These are phyloP conservation scores for Pygoscelis antarcticus DNA, from an alignment of 2,113 vertebrate genomes.

Conservation along the genomic window DNA sequence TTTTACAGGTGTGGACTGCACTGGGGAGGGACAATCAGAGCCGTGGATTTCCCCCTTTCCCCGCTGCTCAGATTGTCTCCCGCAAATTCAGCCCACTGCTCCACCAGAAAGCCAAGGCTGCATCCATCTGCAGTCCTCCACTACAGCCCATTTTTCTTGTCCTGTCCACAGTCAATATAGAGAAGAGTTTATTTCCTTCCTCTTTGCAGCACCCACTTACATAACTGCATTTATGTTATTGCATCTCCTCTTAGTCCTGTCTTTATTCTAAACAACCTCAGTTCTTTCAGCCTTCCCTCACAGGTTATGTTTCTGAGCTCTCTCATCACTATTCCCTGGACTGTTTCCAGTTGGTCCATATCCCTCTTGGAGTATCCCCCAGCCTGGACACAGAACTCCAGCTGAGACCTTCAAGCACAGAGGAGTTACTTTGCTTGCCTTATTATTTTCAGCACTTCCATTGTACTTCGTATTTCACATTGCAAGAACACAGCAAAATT, in stretches of 20 bases:
- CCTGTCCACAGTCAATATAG: neutral
- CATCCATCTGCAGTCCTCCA: neutral
- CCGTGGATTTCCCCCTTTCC: neutral
- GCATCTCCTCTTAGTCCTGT: neutral
- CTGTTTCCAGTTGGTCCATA: neutral
- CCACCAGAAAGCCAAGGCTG: neutral
- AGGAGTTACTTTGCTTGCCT: neutral
- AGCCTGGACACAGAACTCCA: neutral
- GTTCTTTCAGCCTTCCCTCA: neutral
- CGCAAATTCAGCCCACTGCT: neutral
- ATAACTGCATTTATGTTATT: neutral
- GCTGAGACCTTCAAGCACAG: neutral
- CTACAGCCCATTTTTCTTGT: neutral
- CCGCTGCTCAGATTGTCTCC: neutral
- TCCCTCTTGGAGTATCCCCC: neutral
- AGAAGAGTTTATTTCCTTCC: slow-evolving; percentile 30
- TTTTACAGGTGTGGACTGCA: slow-evolving; percentile 25
- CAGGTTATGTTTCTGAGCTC: neutral
- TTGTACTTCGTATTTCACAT: neutral
- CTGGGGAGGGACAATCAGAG: neutral
- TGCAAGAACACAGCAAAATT: neutral
- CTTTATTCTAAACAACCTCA: slow-evolving; percentile 5
- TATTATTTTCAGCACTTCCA: neutral
- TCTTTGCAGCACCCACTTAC: neutral
- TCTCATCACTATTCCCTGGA: neutral